Base-by-base conservation (phyloP, 2,797 vertebrate species). In the Iguana delicatissima region DNA sequence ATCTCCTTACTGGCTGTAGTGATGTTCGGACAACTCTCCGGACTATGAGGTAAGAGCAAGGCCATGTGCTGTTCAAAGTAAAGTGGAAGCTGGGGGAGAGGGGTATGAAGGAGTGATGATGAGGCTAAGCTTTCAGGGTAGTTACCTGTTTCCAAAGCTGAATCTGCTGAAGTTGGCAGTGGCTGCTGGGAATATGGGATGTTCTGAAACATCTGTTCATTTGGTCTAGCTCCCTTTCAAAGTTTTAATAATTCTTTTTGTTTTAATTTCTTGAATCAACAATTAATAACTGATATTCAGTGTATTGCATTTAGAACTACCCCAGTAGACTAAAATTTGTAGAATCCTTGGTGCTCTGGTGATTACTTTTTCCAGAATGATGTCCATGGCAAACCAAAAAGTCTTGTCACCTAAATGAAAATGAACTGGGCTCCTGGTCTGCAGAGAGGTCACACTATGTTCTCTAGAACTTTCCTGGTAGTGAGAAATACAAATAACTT, bases 11-110 rank as follows among this genome's bases (percentile, higher is more conserved):
- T n/a, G 96, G 96, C 42, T 92, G 83, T 85, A 95, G 80, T 0
- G 73, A 96, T 85, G 5, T 88, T 22, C 67, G 42, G 42, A 86
- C 89, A 26, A 79, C 62, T 12, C 79, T 92, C 6, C 83, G 0
- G n/a, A 89, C 88, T 82, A 94, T 96, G 59, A 96, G 96, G 96
- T 97, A 89, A 95, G 92, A 72, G 69, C 20, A 57, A 32, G 12
- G 59, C 42, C 18, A 16, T 46, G 88, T 88, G 32, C 3, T 0
- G 74, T 69, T 9, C 0, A 3, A 74, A 84, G 88, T 74, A 29
- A 72, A 89, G n/a, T 13, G 12, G 9, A n/a, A 69, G 52, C 67
- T 14, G 86, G 59, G 35, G 83, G 18, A 8, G 88, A 29, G 13
- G 24, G 24, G 42, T 2, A 9, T 8, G 50, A 64, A 16, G 13